Evolutionary conservation across 2,888 invertebrate genomes (phyloP).

Genomic region (Aromia moschata): DNA sequence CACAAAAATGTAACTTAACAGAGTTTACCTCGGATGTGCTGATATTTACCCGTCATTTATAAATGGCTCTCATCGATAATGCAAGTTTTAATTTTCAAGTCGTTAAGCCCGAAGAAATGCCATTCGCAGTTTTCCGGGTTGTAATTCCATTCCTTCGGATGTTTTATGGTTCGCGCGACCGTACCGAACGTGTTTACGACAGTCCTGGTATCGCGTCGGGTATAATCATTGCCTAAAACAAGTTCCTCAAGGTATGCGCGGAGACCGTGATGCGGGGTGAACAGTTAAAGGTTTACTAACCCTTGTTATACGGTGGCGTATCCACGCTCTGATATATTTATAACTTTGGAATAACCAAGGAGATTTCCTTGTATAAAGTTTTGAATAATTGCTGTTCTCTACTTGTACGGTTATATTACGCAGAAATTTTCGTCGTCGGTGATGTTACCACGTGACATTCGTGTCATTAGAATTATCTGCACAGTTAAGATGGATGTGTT

Average conservation of each 20-base stretch:
- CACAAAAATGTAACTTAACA: too few relatives aligned
- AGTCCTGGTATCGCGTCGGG: conserved; percentile 17
- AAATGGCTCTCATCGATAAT: conserved; percentile 31
- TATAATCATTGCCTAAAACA: conserved; percentile 18
- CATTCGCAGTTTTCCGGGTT: conserved; percentile 33
- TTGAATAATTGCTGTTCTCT: not conserved
- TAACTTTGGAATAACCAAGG: conserved; percentile 13
- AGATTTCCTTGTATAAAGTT: conserved; percentile 4
- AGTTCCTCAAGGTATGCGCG: conserved; percentile 6
- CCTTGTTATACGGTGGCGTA: conserved; percentile 5
- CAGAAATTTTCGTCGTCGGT: too few relatives aligned
- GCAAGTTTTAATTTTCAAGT: conserved; percentile 42
- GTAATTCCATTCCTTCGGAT: conserved; percentile 34
- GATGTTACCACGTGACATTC: too few relatives aligned
- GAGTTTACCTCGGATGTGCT: too few relatives aligned
- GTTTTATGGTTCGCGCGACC: conserved; percentile 35
- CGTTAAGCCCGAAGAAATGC: conserved; percentile 39
- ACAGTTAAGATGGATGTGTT: too few relatives aligned
- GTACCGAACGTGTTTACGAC: conserved; percentile 33
- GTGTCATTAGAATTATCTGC: too few relatives aligned
- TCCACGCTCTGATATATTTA: conserved; percentile 13
- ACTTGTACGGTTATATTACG: not conserved
- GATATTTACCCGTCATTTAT: too few relatives aligned
- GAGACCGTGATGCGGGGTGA: not conserved
- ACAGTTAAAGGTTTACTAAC: conserved; percentile 5